Base-by-base conservation (phyloP, 2,113 vertebrate species). In the Eurypyga helias region DNA sequence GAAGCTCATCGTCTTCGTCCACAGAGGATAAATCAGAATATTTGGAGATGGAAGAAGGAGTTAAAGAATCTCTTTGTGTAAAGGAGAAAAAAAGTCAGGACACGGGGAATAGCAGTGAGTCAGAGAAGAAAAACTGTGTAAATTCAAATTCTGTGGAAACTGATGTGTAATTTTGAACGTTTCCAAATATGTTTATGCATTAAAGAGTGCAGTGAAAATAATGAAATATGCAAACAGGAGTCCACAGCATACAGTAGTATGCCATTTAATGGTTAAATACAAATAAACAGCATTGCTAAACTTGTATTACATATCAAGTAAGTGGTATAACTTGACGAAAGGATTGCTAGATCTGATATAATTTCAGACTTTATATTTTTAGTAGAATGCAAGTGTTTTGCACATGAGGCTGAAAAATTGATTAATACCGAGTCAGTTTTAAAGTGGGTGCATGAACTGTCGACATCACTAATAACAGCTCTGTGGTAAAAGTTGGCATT, bases 11-110 rank as follows among this genome's bases (percentile, higher is more conserved):
- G 2, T 99, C 99, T 92, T 99, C 99, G n/a, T 99, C 99, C 85
- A 94, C 99, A 69, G 99, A 99, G 57, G 99, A 99, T 97, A 99
- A 99, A 96, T 99, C 99, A 60, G 99, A 99, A 83, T 99, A 99
- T 89, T 98, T 99, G 98, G 99, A 99, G 96, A 99, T 99, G 99
- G 99, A 99, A 96, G 99, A 99, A 96, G 99, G 99, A 81, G 98
- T 99, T 85, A 99, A 99, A 90, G 99, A 99, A 95, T 99, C 99
- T 77, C 98, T 99, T 18, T 99, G 99, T 96, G 98, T 98, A 80
- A 98, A 99, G 96, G 99, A 99, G 95, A 99, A 99, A 90, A 98
- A 98, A 91, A 98, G 99, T 97, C 99, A 99, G 95, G 99, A 98
- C 94, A 99, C 98, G 60, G 99, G 99, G 55, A 99, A 99, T 76